Percentiles rank a stretch among this genome's conserved stretches.
phyloP scores from a whole-genome alignment of 2,113 vertebrate genomes.

The Acanthochromis polyacanthus region DNA sequence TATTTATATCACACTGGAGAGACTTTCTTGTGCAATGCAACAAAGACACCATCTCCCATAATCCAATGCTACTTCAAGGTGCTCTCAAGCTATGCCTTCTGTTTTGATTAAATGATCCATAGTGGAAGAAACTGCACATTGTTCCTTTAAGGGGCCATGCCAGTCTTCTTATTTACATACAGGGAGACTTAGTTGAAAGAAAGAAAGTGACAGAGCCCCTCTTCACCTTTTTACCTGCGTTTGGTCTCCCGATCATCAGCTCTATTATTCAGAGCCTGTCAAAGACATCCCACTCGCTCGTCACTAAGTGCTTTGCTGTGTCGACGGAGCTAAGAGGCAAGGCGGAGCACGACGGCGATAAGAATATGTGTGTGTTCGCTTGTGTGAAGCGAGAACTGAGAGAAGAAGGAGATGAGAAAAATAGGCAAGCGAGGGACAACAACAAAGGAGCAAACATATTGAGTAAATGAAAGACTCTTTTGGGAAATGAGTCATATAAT shows the following conservation, averaged over 20 bases:
- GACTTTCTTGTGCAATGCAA: no score
- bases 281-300: background rate
- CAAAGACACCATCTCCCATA: no score
- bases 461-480: slow-evolving; percentile 18
- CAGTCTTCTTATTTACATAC: background rate
- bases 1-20: no score
- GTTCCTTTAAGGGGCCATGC: background rate
- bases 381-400: background rate
- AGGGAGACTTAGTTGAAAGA: background rate
- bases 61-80: no score
- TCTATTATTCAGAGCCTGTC: slow-evolving; percentile 43
- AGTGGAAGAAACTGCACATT: no score
- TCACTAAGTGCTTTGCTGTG: slow-evolving; percentile 58
- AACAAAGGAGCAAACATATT: background rate
- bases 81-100: no score
- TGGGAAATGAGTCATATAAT: slow-evolving; percentile 26
- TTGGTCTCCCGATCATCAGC: slow-evolving; percentile 13
- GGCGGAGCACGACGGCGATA: background rate
- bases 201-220: background rate
- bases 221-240: slow-evolving; percentile 25
- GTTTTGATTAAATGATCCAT: no score
- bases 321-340: slow-evolving; percentile 11
- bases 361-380: background rate
- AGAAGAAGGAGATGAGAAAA: slow-evolving; percentile 8
- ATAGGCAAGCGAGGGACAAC: background rate